Evolutionary conservation across 2,888 invertebrate species (phyloP), one percentile per base, ranked within the genome.

Genomic region (Lycaena phlaeas): DNA sequence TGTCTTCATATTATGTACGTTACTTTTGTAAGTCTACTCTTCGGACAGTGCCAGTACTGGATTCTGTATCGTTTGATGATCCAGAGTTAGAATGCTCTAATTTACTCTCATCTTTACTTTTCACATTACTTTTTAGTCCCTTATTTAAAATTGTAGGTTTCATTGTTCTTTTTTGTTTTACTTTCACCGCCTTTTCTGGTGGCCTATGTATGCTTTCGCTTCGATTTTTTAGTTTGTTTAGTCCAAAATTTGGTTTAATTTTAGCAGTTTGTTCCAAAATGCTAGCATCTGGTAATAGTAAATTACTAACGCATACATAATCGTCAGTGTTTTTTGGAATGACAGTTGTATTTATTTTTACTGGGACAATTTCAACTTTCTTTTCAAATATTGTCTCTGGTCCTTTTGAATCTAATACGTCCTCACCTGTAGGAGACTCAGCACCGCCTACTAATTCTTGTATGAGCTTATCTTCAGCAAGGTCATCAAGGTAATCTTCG

Each of bases 41-140:
- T 53, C 64, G 78, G 0, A 85, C 85, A 22, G 85, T 85, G 1
- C 78, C 85, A 6, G 84, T 85, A 59, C 85, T 85, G 4, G 76
- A 66, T 64, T 82, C 85, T 27, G 85, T 85, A 44, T 85, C 85
- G 56, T 87, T 87, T 1, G 88, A 86, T 5, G 86, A 88, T 45
- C 88, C 87, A 5, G 88, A 88, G 60, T 85, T 86, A 6, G 87
- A 87, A 67, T 85, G 77, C 57, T 85, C 82, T 50, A 76, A 61
- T 51, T 68, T 70, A 43, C 55, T 65, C 59, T 66, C 68, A 56
- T 45, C 53, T 52, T 64, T 70, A 42, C 46, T 53, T 45, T 48
- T 59, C 49, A 57, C 66, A 22, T 37, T 52, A 45, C 50, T 60
- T 52, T 59, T 72, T 5, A 30, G 26, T 31, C 51, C 59, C 47